These are phyloP conservation scores for Neoaliturus tenellus DNA, from an alignment of 2,888 invertebrate species.

Conservation along the genomic window DNA sequence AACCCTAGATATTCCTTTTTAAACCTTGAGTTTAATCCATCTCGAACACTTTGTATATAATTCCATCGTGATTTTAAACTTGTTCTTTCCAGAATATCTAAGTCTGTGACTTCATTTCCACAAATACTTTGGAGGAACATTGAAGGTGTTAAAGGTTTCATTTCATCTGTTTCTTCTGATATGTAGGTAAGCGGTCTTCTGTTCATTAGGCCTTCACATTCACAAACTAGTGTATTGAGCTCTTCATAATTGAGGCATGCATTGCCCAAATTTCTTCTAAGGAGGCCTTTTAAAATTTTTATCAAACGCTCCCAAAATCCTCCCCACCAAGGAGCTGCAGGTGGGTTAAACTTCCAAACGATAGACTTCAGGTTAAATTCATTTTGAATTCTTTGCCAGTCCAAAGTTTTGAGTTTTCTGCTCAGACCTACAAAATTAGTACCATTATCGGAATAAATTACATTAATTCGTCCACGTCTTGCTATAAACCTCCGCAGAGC, in stretches of 20 bases:
- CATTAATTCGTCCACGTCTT: slow-evolving; percentile 67
- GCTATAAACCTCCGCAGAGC: slow-evolving; percentile 69
- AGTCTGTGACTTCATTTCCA: neutral
- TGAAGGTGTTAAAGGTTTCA: slow-evolving; percentile 47
- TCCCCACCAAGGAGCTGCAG: slow-evolving; percentile 71
- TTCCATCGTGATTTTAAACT: neutral
- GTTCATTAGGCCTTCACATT: slow-evolving; percentile 52
- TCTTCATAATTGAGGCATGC: slow-evolving; percentile 44
- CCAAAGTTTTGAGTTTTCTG: slow-evolving; percentile 74
- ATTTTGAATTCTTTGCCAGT: slow-evolving; percentile 71
- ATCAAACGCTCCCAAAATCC: slow-evolving; percentile 52
- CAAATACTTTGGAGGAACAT: slow-evolving; percentile 7
- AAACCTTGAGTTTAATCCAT: neutral
- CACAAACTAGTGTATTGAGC: slow-evolving; percentile 50
- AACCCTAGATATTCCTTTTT: neutral
- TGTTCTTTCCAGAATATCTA: neutral
- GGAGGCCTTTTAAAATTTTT: slow-evolving; percentile 39
- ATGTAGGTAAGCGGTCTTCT: neutral
- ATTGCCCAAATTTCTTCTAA: slow-evolving; percentile 41
- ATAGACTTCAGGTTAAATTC: slow-evolving; percentile 60
- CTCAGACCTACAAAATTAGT: slow-evolving; percentile 70
- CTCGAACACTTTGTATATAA: neutral
- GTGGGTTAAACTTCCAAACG: slow-evolving; percentile 70
- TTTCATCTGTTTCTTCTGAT: neutral
- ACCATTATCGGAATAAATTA: slow-evolving; percentile 71